Percentiles rank a stretch among this genome's conserved stretches.
Evolutionary conservation across 2,888 invertebrate genomes (phyloP).

Genomic region (Xylocampa areola): DNA sequence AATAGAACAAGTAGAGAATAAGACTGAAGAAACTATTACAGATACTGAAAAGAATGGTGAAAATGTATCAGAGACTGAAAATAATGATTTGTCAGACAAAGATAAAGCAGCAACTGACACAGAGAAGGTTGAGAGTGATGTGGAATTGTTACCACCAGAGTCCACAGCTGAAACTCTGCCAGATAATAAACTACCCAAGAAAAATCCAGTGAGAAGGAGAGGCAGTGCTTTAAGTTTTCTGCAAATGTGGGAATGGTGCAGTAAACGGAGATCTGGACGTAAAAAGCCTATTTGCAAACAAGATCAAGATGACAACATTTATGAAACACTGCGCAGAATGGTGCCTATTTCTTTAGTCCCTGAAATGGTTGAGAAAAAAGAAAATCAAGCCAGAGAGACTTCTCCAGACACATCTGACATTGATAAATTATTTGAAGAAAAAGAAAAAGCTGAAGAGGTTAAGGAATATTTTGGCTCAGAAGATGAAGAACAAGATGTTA

Average conservation of each 20-base stretch:
- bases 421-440: constrained; percentile 90
- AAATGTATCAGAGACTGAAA: constrained; percentile 77
- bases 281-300: constrained; percentile 78
- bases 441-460: constrained; percentile 66
- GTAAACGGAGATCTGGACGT: constrained; percentile 88
- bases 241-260: constrained; percentile 95
- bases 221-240: constrained; percentile 93
- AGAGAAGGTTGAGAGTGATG: constrained; percentile 80
- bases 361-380: constrained; percentile 78
- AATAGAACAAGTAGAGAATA: constrained; percentile 68
- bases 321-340: constrained; percentile 92
- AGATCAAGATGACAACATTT: constrained; percentile 89
- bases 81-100: constrained; percentile 83
- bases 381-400: constrained; percentile 84
- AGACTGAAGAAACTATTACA: constrained; percentile 63
- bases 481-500: constrained; percentile 91
- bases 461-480: constrained; percentile 92
- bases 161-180: constrained; percentile 65
- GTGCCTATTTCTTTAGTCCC: constrained; percentile 91
- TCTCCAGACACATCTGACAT: constrained; percentile 91
- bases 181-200: constrained; percentile 83
- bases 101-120: constrained; percentile 79
- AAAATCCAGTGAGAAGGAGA: constrained; percentile 90
- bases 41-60: constrained; percentile 75
- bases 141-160: constrained; percentile 68